A percentile compares a stretch with the other conserved stretches of the same genome.
phyloP scores from a whole-genome alignment of 1,140 invertebrate genomes.

The Andricus grossulariae region DNA sequence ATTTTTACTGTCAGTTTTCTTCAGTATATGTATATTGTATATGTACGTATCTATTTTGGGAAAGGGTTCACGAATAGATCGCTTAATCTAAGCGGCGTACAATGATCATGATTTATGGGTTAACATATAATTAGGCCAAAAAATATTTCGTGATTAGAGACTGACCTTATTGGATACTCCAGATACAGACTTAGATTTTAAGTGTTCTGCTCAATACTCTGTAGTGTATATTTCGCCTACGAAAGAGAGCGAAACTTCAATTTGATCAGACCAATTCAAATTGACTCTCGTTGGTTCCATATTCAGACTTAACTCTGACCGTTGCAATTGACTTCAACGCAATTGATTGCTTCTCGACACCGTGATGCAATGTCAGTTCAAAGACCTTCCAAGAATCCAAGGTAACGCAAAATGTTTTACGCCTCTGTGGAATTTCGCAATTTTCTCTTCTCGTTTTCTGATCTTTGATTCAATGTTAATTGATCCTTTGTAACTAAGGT shows the following conservation, averaged over 20 bases:
- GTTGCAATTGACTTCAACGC: neutral
- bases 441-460: neutral
- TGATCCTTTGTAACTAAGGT: neutral
- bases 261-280: constrained; percentile 31
- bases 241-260: constrained; percentile 44
- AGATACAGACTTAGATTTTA: constrained; percentile 49
- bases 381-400: too few relatives aligned
- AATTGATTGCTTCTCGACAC: neutral
- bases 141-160: constrained; percentile 41
- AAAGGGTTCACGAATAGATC: neutral
- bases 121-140: neutral
- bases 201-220: constrained; percentile 43
- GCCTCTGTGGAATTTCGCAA: neutral
- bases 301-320: neutral
- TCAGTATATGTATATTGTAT: neutral
- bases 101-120: neutral
- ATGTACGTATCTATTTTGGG: neutral
- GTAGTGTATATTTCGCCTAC: constrained; percentile 38
- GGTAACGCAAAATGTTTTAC: neutral
- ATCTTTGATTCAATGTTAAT: neutral
- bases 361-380: neutral
- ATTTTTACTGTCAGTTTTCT: neutral
- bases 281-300: neutral
- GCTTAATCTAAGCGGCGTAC: neutral
- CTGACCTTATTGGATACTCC: constrained; percentile 48